Conservation (phyloP, 92 coral and sea anemone genomes). For the Metridium senile region DNA sequence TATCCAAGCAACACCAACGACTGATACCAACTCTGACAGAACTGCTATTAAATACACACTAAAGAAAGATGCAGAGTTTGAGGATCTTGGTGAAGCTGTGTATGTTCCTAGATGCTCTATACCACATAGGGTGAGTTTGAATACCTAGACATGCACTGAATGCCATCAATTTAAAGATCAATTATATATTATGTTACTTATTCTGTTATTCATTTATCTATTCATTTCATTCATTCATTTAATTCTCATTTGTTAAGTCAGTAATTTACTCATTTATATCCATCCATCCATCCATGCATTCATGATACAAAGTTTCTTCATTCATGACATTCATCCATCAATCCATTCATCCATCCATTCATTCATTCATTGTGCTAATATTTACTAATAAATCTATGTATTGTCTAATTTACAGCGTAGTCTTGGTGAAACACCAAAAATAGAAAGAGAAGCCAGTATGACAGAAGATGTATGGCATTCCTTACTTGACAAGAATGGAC, state of each 20-base stretch:
- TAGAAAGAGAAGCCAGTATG: slow-evolving; percentile 58
- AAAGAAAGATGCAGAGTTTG: slow-evolving; percentile 78
- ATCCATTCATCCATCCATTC: too few relatives aligned
- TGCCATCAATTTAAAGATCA: too few relatives aligned
- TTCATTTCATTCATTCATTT: too few relatives aligned
- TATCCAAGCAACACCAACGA: slow-evolving; percentile 57
- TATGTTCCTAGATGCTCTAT: background rate
- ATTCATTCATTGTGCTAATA: too few relatives aligned
- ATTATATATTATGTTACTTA: too few relatives aligned
- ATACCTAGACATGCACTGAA: background rate
- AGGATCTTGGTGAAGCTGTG: slow-evolving; percentile 71
- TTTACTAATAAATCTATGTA: too few relatives aligned
- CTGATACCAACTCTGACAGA: slow-evolving; percentile 17
- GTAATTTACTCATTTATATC: too few relatives aligned
- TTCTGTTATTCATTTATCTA: too few relatives aligned
- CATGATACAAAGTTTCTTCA: too few relatives aligned
- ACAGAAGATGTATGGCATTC: slow-evolving; percentile 78
- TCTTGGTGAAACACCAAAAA: slow-evolving; percentile 81
- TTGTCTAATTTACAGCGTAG: slow-evolving; percentile 49
- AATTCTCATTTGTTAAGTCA: too few relatives aligned
- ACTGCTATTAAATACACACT: slow-evolving; percentile 7
- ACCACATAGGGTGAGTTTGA: slow-evolving; percentile 37
- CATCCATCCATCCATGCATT: too few relatives aligned
- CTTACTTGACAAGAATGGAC: slow-evolving; percentile 72
- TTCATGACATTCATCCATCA: too few relatives aligned